Percentiles rank a stretch among this genome's conserved stretches.
phyloP scores from a whole-genome alignment of 2,797 vertebrate genomes.

The Hyperoplus lanceolatus region DNA sequence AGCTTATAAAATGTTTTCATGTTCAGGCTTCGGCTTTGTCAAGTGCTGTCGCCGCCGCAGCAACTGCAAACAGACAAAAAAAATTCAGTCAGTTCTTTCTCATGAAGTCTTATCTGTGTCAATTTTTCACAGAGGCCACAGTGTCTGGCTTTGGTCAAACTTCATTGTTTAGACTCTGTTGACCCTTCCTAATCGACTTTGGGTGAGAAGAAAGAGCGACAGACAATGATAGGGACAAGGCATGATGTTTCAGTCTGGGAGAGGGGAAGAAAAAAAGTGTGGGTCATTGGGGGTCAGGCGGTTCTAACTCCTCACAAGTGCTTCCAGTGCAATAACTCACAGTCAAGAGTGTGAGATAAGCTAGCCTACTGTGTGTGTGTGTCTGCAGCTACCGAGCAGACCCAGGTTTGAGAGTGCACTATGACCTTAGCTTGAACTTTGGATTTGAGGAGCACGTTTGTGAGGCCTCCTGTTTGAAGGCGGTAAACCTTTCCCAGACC shows the following conservation, averaged over 20 bases:
- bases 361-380: neutral
- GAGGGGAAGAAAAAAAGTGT: slow-evolving; percentile 6
- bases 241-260: slow-evolving; percentile 27
- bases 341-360: slow-evolving; percentile 56
- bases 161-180: slow-evolving; percentile 26
- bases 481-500: neutral
- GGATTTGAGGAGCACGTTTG: neutral
- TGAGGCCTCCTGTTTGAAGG: neutral
- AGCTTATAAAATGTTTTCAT: too few relatives aligned
- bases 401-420: neutral
- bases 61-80: slow-evolving; percentile 1
- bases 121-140: slow-evolving; percentile 16
- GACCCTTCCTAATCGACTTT: slow-evolving; percentile 31
- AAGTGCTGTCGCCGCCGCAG: neutral
- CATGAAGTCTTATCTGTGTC: neutral
- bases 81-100: neutral
- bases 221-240: slow-evolving; percentile 25
- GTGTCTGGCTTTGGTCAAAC: slow-evolving; percentile 45
- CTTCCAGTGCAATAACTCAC: slow-evolving; percentile 60
- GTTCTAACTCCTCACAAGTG: slow-evolving; percentile 52
- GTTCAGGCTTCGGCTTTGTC: neutral
- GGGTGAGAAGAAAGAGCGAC: slow-evolving; percentile 15
- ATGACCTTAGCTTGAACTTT: neutral
- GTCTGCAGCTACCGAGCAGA: slow-evolving; percentile 38
- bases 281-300: slow-evolving; percentile 43